Percentiles rank a stretch among this genome's conserved stretches.
phyloP scores from a whole-genome alignment of 2,888 invertebrate species.

The Platypus cylindrus region DNA sequence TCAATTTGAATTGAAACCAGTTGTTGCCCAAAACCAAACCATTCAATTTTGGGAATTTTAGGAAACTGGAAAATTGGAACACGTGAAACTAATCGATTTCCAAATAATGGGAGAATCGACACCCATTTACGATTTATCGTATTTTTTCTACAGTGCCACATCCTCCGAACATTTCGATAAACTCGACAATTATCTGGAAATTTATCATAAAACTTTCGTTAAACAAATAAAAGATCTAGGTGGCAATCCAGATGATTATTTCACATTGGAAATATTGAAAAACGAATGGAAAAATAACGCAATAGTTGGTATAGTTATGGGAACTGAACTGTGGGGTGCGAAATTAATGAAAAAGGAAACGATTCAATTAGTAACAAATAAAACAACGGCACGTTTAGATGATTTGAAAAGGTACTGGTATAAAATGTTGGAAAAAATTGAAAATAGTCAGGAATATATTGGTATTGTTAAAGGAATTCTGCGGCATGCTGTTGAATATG shows the following conservation, averaged over 20 bases:
- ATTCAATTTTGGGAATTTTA: constrained; percentile 6
- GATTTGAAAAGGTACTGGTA: background rate
- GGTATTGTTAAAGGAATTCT: background rate
- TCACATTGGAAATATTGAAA: constrained; percentile 5
- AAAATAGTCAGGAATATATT: constrained; percentile 1
- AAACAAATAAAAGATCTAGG: constrained; percentile 16
- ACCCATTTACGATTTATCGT: constrained; percentile 22
- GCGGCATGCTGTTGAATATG: background rate
- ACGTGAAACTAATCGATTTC: constrained; percentile 14
- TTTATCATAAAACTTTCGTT: constrained; percentile 23
- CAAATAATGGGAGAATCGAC: constrained; percentile 11
- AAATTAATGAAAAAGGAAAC: constrained; percentile 1
- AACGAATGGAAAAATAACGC: constrained; percentile 10
- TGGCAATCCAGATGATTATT: constrained; percentile 15
- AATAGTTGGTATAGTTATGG: constrained; percentile 3
- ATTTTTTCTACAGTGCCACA: constrained; percentile 23
- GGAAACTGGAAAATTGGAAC: constrained; percentile 12
- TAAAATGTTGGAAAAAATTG: background rate
- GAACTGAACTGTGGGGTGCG: constrained; percentile 3
- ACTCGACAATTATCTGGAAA: constrained; percentile 20
- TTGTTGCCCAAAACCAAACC: background rate
- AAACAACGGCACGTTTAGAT: background rate
- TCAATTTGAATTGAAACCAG: background rate
- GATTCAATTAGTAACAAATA: background rate
- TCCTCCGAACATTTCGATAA: constrained; percentile 19